Evolutionary conservation across 2,888 invertebrate species (phyloP).

Genomic region (Polymixis flavicincta): DNA sequence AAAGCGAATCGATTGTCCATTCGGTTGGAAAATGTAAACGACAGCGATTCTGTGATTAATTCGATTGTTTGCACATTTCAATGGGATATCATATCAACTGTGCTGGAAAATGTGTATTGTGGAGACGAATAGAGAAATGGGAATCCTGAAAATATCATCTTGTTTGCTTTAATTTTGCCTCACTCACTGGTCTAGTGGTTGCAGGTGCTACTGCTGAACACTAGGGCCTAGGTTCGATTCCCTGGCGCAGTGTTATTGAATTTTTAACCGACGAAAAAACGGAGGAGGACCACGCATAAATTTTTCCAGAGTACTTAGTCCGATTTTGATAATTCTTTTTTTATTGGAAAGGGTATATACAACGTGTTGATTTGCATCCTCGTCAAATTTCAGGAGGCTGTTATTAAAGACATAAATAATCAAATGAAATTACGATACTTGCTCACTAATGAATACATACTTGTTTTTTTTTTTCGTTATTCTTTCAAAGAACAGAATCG

Average conservation of each 20-base stretch:
- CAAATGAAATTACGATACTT: too few species aligned
- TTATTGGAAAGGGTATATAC: too few species aligned
- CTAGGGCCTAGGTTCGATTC: neutral
- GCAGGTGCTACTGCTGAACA: neutral
- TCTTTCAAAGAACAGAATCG: too few species aligned
- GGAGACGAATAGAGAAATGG: neutral
- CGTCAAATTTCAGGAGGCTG: too few species aligned
- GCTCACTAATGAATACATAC: too few species aligned
- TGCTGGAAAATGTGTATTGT: neutral
- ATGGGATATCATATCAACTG: neutral
- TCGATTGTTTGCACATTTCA: conserved; percentile 36
- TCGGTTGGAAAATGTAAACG: conserved; percentile 39
- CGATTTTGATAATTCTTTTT: too few species aligned
- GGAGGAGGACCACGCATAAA: too few species aligned
- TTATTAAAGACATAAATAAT: too few species aligned
- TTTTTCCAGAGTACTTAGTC: too few species aligned
- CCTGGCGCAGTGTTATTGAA: neutral
- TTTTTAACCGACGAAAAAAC: too few species aligned
- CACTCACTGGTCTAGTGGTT: neutral
- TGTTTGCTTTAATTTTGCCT: neutral
- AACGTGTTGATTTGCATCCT: too few species aligned
- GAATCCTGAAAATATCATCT: neutral
- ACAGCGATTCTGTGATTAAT: conserved; percentile 22
- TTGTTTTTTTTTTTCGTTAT: too few species aligned
- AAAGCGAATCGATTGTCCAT: conserved; percentile 29